Conservation (phyloP, 2,113 vertebrate species). For the Kryptolebias marmoratus region DNA sequence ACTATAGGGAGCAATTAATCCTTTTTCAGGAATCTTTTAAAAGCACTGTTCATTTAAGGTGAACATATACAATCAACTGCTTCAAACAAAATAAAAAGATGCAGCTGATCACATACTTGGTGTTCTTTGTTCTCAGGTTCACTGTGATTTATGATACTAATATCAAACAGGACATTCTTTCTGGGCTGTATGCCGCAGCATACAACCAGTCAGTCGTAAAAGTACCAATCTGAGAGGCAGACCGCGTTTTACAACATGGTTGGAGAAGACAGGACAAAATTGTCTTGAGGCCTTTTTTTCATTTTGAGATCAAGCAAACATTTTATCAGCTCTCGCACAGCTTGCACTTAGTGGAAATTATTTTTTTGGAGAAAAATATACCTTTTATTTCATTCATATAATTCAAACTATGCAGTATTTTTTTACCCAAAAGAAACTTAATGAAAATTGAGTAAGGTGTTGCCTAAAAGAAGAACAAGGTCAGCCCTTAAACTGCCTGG, state of each 20-base stretch:
- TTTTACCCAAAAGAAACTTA: no score
- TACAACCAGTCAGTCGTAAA: slow-evolving; percentile 69
- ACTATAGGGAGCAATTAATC: slow-evolving; percentile 20
- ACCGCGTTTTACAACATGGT: slow-evolving; percentile 63
- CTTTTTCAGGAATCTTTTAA: slow-evolving; percentile 20
- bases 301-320: slow-evolving; percentile 44
- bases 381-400: background rate
- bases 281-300: slow-evolving; percentile 50
- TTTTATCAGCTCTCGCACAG: slow-evolving; percentile 44
- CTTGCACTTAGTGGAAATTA: slow-evolving; percentile 2
- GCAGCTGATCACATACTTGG: background rate
- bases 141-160: slow-evolving; percentile 76
- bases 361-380: no score
- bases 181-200: slow-evolving; percentile 45
- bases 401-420: background rate
- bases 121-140: slow-evolving; percentile 62
- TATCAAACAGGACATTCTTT: slow-evolving; percentile 71
- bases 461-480: slow-evolving; percentile 41
- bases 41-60: background rate
- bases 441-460: slow-evolving; percentile 7
- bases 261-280: slow-evolving; percentile 64
- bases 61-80: background rate
- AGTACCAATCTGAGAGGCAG: slow-evolving; percentile 64
- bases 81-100: background rate
- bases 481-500: slow-evolving; percentile 32